Conservation (phyloP, 2,888 invertebrate species). For the Cepaea hortensis region DNA sequence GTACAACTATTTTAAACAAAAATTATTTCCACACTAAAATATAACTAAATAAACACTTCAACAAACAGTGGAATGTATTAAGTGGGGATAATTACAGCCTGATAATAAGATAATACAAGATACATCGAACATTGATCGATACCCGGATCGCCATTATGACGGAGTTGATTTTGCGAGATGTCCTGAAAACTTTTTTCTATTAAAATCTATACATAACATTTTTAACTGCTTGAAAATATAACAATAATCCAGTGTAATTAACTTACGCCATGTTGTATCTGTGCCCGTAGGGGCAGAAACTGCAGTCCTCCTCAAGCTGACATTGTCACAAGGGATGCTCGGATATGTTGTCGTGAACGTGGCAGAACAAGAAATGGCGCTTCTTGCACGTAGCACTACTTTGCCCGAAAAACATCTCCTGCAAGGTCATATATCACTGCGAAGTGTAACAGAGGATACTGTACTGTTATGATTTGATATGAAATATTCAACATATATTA, state of each 20-base stretch:
- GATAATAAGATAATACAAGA: too few species aligned
- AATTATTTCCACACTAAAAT: too few species aligned
- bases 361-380: conserved; percentile 23
- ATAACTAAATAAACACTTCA: too few species aligned
- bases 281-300: conserved; percentile 51
- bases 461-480: not conserved
- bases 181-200: too few species aligned
- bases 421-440: conserved; percentile 10
- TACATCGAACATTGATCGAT: too few species aligned
- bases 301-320: conserved; percentile 49
- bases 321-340: conserved; percentile 39
- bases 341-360: conserved; percentile 2
- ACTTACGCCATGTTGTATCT: conserved; percentile 69
- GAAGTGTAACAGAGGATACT: not conserved
- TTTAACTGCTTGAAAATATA: too few species aligned
- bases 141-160: not conserved
- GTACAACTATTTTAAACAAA: too few species aligned
- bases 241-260: conserved; percentile 22
- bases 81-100: too few species aligned
- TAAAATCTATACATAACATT: not conserved
- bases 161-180: not conserved
- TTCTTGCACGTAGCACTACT: not conserved
- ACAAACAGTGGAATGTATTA: too few species aligned
- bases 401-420: not conserved
- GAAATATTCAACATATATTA: not conserved